These are phyloP conservation scores for Ischnura elegans DNA, from an alignment of 2,888 invertebrate genomes.

Conservation along the genomic window DNA sequence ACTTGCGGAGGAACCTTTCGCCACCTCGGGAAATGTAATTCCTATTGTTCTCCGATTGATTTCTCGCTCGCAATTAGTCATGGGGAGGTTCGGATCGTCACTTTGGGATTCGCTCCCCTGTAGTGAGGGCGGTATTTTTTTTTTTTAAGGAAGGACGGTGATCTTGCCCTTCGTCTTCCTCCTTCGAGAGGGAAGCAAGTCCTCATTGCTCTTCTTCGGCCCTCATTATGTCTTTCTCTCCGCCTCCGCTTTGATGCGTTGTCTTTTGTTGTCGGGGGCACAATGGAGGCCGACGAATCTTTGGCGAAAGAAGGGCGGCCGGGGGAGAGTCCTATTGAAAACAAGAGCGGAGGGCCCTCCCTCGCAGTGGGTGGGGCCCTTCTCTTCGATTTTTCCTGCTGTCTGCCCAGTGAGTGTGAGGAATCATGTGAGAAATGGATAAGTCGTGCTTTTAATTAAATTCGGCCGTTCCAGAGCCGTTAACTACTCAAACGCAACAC, in stretches of 20 bases:
- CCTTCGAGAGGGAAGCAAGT: not conserved
- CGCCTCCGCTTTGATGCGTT: not conserved
- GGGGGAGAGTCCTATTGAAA: not conserved
- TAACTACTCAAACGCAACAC: too few relatives aligned
- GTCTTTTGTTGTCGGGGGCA: slow-evolving; percentile 14
- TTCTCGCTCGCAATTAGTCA: slow-evolving; percentile 31
- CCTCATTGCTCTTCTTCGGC: not conserved
- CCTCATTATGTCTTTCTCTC: slow-evolving; percentile 24
- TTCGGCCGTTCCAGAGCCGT: not conserved
- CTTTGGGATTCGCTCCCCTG: not conserved
- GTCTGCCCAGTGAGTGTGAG: not conserved
- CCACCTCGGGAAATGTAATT: not conserved
- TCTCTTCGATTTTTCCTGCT: not conserved
- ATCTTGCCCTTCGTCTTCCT: too few relatives aligned
- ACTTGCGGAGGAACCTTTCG: not conserved
- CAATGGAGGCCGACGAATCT: slow-evolving; percentile 6
- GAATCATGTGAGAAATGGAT: too few relatives aligned
- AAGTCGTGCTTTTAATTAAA: not conserved
- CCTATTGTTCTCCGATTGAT: slow-evolving; percentile 26
- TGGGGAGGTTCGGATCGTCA: not conserved
- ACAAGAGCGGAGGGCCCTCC: not conserved
- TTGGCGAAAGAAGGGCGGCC: not conserved
- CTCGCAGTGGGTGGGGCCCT: not conserved
- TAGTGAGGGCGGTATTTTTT: not conserved
- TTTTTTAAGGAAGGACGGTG: not conserved